A percentile compares a stretch with the other conserved stretches of the same genome.
Conservation (phyloP, 2,797 vertebrate genomes). For the Manis javanica region DNA sequence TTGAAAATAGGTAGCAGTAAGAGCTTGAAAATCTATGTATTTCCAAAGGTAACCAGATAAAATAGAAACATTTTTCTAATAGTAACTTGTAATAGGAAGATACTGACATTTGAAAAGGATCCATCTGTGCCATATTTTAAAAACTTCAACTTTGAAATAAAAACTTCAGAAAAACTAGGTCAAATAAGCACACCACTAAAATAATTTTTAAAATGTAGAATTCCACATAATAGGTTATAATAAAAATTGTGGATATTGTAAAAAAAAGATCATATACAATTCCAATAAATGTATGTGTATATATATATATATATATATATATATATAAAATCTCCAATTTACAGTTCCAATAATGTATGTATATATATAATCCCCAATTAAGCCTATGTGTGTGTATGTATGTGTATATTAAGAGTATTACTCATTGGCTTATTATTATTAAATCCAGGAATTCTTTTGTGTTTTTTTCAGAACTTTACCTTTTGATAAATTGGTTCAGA, state of each 20-base stretch:
- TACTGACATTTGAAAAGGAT: background rate
- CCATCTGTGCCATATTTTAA: conserved; percentile 20
- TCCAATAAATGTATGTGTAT: too few relatives aligned
- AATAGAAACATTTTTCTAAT: background rate
- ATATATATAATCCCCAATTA: background rate
- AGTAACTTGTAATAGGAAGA: background rate
- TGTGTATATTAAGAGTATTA: background rate
- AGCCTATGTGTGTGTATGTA: background rate
- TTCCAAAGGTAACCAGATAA: background rate
- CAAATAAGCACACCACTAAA: conserved; percentile 17
- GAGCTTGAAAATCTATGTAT: background rate
- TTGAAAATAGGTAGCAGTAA: background rate
- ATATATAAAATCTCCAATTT: too few relatives aligned
- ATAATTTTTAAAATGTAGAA: conserved; percentile 63
- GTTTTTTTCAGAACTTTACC: conserved; percentile 92
- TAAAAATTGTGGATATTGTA: conserved; percentile 28
- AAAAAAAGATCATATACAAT: conserved; percentile 38
- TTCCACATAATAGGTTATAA: conserved; percentile 29
- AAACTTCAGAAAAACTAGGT: background rate
- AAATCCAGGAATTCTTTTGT: conserved; percentile 59
- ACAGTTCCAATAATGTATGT: too few relatives aligned
- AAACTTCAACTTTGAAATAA: conserved; percentile 30
- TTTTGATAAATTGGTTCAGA: conserved; percentile 92
- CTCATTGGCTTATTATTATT: conserved; percentile 35
- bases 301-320: too few relatives aligned